Conservation (phyloP, 2,113 vertebrate species). For the Guaruba guarouba region DNA sequence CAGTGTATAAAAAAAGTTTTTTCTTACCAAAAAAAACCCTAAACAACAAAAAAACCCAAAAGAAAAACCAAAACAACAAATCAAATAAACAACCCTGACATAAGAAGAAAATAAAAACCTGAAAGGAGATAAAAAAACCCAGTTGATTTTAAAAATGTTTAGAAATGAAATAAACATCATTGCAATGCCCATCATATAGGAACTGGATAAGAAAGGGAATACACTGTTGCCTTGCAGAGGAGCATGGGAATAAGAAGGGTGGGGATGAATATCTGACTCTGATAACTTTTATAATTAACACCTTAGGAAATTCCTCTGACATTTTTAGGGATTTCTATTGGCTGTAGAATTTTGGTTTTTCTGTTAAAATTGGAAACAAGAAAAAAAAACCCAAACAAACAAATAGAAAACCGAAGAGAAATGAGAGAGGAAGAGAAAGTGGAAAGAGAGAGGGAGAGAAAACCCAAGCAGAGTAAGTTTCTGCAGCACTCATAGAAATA, state of each 20-base stretch:
- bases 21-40: neutral
- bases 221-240: neutral
- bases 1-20: neutral
- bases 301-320: neutral
- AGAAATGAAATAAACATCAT: neutral
- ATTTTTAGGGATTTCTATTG: neutral
- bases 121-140: neutral
- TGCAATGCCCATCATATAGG: neutral
- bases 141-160: neutral
- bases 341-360: neutral
- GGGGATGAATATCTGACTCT: neutral
- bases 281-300: neutral
- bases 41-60: too few species aligned
- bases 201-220: neutral
- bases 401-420: neutral
- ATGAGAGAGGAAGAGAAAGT: neutral
- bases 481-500: neutral
- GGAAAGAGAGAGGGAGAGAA: neutral
- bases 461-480: neutral
- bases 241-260: neutral
- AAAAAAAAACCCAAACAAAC: neutral
- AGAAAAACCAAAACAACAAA: neutral
- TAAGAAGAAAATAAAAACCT: neutral
- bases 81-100: neutral
- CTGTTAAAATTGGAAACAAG: neutral